These are phyloP conservation scores for Symphodus melops DNA, from an alignment of 2,113 vertebrate genomes.

Conservation along the genomic window DNA sequence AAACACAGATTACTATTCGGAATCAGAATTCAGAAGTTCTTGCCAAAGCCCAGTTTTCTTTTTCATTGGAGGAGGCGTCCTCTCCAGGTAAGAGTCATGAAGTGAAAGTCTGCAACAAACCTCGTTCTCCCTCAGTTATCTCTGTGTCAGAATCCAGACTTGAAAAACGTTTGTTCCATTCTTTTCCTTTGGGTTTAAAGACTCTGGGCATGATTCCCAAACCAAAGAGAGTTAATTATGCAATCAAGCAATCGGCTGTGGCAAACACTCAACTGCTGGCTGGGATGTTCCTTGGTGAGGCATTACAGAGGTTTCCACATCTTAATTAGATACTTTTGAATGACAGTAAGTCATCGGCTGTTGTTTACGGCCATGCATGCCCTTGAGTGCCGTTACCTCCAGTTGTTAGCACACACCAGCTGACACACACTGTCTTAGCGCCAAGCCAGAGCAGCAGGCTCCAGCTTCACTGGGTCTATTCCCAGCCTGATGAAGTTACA, in stretches of 20 bases:
- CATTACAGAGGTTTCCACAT: slow-evolving; percentile 47
- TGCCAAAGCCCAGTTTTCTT: slow-evolving; percentile 21
- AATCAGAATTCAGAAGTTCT: slow-evolving; percentile 19
- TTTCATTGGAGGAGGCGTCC: not conserved
- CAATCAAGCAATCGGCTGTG: slow-evolving; percentile 59
- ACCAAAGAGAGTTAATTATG: slow-evolving; percentile 64
- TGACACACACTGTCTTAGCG: slow-evolving; percentile 29
- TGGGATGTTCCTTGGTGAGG: slow-evolving; percentile 25
- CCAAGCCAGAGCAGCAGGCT: slow-evolving; percentile 24
- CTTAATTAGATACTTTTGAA: slow-evolving; percentile 35
- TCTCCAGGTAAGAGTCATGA: no score
- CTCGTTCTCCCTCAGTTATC: slow-evolving; percentile 42
- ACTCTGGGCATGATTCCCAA: slow-evolving; percentile 63
- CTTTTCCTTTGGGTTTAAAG: slow-evolving; percentile 40
- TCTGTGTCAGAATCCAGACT: slow-evolving; percentile 16
- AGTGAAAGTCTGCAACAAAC: not conserved
- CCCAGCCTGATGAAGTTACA: slow-evolving; percentile 48
- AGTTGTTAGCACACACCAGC: slow-evolving; percentile 48
- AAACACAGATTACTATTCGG: no score
- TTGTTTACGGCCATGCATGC: slow-evolving; percentile 45
- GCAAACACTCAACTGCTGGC: slow-evolving; percentile 26
- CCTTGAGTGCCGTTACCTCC: slow-evolving; percentile 44
- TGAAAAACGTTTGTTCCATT: slow-evolving; percentile 44
- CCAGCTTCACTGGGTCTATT: slow-evolving; percentile 45
- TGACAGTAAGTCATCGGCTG: slow-evolving; percentile 37